Conservation (phyloP, 2,797 vertebrate species). For the Ceyx erithaca region DNA sequence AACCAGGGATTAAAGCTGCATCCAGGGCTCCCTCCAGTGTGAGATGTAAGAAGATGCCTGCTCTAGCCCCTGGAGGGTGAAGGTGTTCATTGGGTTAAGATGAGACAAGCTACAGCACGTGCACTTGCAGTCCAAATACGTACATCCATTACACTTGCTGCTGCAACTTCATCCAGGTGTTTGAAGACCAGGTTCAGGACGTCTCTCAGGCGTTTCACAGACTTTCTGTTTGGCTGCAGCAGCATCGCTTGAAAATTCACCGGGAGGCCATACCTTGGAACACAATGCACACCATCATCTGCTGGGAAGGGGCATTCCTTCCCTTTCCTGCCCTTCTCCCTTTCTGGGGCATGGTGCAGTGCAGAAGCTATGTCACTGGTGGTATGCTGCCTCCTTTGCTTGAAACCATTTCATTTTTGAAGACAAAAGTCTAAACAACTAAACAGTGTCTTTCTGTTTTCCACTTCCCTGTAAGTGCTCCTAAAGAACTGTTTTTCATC, state of each 20-base stretch:
- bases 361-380: background rate
- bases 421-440: background rate
- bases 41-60: background rate
- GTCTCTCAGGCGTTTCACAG: constrained; percentile 84
- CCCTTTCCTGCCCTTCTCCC: background rate
- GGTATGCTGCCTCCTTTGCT: background rate
- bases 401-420: background rate
- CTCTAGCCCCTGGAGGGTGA: background rate
- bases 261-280: constrained; percentile 91
- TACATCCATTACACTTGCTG: constrained; percentile 86
- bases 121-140: constrained; percentile 18
- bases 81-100: background rate
- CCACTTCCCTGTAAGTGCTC: background rate
- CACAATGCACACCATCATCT: background rate
- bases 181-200: constrained; percentile 88
- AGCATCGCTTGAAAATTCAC: constrained; percentile 93
- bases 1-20: background rate
- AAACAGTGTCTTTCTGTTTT: background rate
- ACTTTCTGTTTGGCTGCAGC: constrained; percentile 88
- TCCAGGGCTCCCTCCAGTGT: background rate
- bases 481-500: background rate
- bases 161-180: constrained; percentile 89
- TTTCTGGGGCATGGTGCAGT: background rate
- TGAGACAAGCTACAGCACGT: background rate
- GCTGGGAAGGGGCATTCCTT: background rate